phyloP scores from a whole-genome alignment of 92 coral and sea anemone genomes.

The Scolanthus callimorphus region DNA sequence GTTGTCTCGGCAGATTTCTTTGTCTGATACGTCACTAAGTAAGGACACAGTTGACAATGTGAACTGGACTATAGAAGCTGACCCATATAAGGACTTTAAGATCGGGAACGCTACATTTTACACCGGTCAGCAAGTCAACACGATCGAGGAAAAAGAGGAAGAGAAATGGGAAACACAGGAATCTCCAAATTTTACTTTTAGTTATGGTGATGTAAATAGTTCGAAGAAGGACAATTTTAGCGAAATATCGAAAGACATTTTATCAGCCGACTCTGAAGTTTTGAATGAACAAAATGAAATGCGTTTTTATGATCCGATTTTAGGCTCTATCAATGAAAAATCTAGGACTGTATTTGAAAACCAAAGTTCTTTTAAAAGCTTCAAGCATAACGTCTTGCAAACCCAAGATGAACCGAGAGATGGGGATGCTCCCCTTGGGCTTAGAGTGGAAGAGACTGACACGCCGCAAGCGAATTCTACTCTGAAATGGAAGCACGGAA shows the following conservation, averaged over 20 bases:
- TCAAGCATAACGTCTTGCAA: too few species aligned
- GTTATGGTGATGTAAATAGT: background rate
- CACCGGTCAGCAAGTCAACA: constrained; percentile 14
- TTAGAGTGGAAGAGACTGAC: background rate
- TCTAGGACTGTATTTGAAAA: too few species aligned
- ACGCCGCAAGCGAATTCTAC: background rate
- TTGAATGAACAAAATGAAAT: background rate
- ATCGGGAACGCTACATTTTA: background rate
- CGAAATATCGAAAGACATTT: background rate
- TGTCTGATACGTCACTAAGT: constrained; percentile 23
- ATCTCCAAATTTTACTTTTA: background rate
- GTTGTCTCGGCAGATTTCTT: constrained; percentile 24
- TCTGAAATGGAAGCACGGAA: background rate
- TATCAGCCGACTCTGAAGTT: background rate
- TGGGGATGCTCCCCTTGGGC: too few species aligned
- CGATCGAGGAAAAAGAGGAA: constrained; percentile 33
- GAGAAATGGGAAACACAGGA: background rate
- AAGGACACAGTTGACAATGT: background rate
- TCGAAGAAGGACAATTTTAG: background rate
- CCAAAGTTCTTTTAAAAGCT: background rate
- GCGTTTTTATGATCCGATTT: background rate
- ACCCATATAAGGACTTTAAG: background rate
- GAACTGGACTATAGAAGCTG: constrained; percentile 11
- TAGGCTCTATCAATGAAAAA: background rate
- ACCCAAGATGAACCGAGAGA: too few species aligned